These are phyloP conservation scores for Phyllotreta striolata DNA, from an alignment of 2,888 invertebrate species.

Conservation along the genomic window DNA sequence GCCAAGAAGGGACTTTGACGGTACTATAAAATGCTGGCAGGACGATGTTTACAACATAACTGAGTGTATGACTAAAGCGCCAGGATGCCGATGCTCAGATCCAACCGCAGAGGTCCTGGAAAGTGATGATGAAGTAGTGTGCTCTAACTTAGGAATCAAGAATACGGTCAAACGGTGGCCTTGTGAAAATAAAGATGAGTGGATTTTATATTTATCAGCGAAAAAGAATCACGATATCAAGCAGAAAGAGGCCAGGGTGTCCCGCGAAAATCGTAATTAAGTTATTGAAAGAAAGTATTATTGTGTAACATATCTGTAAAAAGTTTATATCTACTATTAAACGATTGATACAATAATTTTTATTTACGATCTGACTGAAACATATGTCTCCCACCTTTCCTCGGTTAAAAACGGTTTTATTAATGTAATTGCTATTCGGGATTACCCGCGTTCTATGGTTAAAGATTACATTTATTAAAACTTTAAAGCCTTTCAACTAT, in stretches of 20 bases:
- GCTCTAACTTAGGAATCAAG: not conserved
- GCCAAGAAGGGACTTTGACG: slow-evolving; percentile 1
- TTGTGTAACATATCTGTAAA: not conserved
- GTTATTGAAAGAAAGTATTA: not conserved
- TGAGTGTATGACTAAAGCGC: slow-evolving; percentile 1
- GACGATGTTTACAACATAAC: not conserved
- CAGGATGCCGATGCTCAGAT: slow-evolving; percentile 2
- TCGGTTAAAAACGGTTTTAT: too few species aligned
- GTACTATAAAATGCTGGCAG: slow-evolving; percentile 2
- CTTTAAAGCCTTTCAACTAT: too few species aligned
- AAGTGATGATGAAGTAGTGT: slow-evolving; percentile 1
- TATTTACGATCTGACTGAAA: not conserved
- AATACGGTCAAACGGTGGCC: not conserved
- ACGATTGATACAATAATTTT: not conserved
- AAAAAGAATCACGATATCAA: not conserved
- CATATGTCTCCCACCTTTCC: too few species aligned
- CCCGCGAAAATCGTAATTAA: too few species aligned
- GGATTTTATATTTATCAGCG: slow-evolving; percentile 11
- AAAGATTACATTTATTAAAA: too few species aligned
- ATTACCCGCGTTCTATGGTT: too few species aligned
- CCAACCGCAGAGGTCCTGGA: not conserved
- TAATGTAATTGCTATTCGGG: too few species aligned
- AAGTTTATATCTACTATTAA: not conserved
- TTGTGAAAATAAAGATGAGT: slow-evolving; percentile 16
- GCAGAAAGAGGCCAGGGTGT: not conserved